A percentile compares a stretch with the other conserved stretches of the same genome.
These are phyloP conservation scores for Microlaimidae sp. DNA, from an alignment of 2,888 invertebrate species.

Conservation along the genomic window DNA sequence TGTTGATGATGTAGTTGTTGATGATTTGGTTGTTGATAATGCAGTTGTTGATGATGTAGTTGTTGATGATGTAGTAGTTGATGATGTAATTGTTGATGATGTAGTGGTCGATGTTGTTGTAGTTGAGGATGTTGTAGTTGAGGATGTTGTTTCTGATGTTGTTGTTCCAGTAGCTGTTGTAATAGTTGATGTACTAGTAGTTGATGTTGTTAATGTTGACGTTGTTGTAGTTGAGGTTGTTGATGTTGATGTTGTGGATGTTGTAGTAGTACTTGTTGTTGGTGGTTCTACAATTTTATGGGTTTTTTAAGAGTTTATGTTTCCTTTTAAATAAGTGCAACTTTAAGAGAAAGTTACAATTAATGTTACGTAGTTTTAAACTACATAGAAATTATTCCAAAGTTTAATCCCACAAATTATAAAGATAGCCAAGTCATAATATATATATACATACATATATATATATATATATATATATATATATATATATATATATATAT, in stretches of 20 bases:
- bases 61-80: background rate
- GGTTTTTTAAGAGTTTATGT: no score
- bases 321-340: no score
- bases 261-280: no score
- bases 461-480: no score
- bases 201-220: background rate
- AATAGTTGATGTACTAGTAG: background rate
- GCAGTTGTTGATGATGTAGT: background rate
- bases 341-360: no score
- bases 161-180: background rate
- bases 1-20: background rate
- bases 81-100: background rate
- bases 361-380: no score
- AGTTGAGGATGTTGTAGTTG: background rate
- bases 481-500: no score
- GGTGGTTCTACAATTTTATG: no score
- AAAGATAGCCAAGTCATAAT: no score
- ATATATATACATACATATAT: no score
- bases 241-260: background rate
- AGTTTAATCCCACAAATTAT: no score
- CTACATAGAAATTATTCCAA: no score
- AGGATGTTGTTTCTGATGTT: background rate
- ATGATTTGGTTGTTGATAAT: background rate
- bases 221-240: background rate
- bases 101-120: slow-evolving; percentile 1